Conservation (phyloP, 2,113 vertebrate species). For the Alaudala cheleensis region DNA sequence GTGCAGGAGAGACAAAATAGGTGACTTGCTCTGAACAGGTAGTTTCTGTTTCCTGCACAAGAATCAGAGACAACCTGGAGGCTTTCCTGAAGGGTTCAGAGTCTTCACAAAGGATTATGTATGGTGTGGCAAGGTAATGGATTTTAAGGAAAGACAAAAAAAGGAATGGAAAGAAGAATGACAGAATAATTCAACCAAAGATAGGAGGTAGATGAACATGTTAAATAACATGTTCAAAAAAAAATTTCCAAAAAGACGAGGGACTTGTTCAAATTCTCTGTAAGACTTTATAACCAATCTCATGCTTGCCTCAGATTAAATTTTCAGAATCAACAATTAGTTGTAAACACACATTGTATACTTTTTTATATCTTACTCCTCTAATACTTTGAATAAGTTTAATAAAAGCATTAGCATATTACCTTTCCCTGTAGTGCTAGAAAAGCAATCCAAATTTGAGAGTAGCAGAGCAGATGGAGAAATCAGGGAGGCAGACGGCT, state of each 20-base stretch:
- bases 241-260: too few relatives aligned
- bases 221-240: not conserved
- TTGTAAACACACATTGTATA: not conserved
- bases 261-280: not conserved
- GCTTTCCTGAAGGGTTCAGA: not conserved
- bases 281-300: not conserved
- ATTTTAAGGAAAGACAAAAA: not conserved
- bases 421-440: not conserved
- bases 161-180: not conserved
- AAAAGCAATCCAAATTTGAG: not conserved
- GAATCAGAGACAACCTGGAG: not conserved
- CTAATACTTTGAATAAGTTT: not conserved
- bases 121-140: not conserved
- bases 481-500: not conserved
- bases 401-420: not conserved
- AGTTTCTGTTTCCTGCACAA: not conserved
- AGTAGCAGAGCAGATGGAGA: not conserved
- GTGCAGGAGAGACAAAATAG: not conserved
- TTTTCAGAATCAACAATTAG: not conserved
- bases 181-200: not conserved
- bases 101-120: not conserved
- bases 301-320: not conserved
- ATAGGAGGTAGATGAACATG: not conserved
- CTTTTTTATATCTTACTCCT: not conserved
- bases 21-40: not conserved